phyloP scores from a whole-genome alignment of 2,797 vertebrate genomes.

The Tolypeutes matacus region DNA sequence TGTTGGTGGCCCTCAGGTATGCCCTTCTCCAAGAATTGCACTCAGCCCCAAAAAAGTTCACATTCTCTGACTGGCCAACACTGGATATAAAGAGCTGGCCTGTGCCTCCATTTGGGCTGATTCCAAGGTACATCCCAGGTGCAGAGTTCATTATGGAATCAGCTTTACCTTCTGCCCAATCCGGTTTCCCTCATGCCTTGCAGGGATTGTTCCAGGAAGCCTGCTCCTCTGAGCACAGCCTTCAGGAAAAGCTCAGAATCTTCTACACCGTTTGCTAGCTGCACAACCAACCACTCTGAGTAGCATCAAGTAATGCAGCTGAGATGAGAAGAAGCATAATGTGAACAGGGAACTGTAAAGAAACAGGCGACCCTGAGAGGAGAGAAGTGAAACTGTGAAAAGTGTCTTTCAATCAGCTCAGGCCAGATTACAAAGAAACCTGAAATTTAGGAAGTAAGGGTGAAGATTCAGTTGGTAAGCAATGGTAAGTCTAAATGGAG shows the following conservation, averaged over 20 bases:
- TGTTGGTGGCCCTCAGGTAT: neutral
- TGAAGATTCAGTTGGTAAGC: neutral
- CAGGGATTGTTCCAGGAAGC: neutral
- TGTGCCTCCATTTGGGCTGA: neutral
- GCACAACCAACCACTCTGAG: neutral
- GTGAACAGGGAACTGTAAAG: neutral
- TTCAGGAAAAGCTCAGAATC: neutral
- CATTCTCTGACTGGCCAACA: neutral
- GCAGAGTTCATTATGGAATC: neutral
- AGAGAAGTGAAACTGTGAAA: neutral
- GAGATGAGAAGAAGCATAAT: too few species aligned
- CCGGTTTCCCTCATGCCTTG: neutral
- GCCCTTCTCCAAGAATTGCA: neutral
- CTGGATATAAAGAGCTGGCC: neutral
- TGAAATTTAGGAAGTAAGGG: neutral
- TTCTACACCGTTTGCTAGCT: neutral
- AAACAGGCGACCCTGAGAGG: neutral
- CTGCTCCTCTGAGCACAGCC: neutral
- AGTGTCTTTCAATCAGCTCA: neutral
- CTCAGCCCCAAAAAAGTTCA: neutral
- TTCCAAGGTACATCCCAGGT: neutral
- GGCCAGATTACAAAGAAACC: neutral
- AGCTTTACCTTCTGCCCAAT: neutral
- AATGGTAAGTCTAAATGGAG: neutral
- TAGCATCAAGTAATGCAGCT: neutral